Percentiles rank a stretch among this genome's conserved stretches.
Evolutionary conservation across 2,888 invertebrate species (phyloP).

Genomic region (Pseudococcus jackbeardsleyi): DNA sequence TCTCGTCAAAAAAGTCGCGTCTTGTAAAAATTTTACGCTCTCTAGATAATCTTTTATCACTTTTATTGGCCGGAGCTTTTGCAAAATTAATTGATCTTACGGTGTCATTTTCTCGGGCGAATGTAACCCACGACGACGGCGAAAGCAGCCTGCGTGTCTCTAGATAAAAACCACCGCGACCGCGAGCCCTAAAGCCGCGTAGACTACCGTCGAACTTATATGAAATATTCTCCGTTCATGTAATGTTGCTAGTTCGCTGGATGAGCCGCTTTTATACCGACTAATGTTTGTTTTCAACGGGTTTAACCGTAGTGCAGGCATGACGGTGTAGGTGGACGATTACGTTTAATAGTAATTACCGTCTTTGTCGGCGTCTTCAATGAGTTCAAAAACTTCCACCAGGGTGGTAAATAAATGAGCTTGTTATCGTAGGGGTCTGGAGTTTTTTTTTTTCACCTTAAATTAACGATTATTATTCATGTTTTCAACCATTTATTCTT

Average conservation of each 20-base stretch:
- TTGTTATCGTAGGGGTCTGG: background rate
- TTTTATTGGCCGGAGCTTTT: conserved; percentile 4
- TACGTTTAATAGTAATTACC: conserved; percentile 28
- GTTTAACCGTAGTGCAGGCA: background rate
- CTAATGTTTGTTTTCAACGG: conserved; percentile 19
- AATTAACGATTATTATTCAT: background rate
- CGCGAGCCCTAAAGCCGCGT: background rate
- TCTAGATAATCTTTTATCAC: conserved; percentile 28
- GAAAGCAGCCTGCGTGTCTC: background rate
- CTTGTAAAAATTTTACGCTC: conserved; percentile 19
- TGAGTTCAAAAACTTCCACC: background rate
- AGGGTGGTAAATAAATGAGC: conserved; percentile 8
- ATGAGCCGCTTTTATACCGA: background rate
- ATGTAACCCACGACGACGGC: background rate
- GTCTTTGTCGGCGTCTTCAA: conserved; percentile 6
- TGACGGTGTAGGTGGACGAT: background rate
- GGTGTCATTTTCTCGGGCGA: background rate
- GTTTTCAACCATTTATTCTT: background rate
- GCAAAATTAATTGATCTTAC: conserved; percentile 32
- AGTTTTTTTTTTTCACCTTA: background rate
- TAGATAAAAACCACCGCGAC: conserved; percentile 7
- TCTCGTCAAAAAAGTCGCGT: conserved; percentile 4
- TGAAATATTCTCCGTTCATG: background rate
- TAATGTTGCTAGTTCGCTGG: background rate
- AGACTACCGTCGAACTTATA: background rate